Evolutionary conservation across 2,888 invertebrate genomes (phyloP), one percentile per base, ranked within the genome.

Genomic region (Noctua comes): DNA sequence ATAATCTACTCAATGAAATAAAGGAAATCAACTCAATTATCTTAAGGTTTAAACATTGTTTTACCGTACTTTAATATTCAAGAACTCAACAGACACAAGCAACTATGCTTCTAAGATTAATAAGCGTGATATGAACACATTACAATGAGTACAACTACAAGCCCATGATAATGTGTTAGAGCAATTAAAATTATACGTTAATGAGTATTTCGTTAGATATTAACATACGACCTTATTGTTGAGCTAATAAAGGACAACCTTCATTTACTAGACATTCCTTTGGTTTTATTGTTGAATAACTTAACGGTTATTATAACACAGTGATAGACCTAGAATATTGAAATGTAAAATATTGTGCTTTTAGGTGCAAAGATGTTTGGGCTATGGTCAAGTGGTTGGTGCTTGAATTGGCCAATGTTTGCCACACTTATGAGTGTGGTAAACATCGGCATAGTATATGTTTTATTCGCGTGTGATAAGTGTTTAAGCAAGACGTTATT

Each of bases 201-300:
- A 81, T 81, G 72, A 76, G 65, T 81, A 73, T 88, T 88, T 88
- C 82, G 81, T 86, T 82, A 74, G 18, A 68, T 51, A 89, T 84
- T 84, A 76, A 72, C 82, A 88, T 82, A 80, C 59, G 86, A 62
- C 88, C 86, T 86, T 80, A 77, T 74, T 73, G 36, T n/a, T 46
- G 68, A 46, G 73, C 31, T 72, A 80, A 82, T 85, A 84, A 77
- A 79, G 57, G 79, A 76, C 51, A 87, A 73, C 85, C 88, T 87
- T 88, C 66, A n/a, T 83, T 24, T 31, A 71, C 76, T 66, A 31
- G 72, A 71, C 54, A 79, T 84, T 80, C 46, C 64, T 75, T 64
- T 75, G 11, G 51, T 68, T 68, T 82, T 77, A 73, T 75, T 86
- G 36, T 75, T 75, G 65, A 82, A 69, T 72, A 66, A 24, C 51